Base-by-base conservation (phyloP, 2,888 invertebrate genomes). In the Netelia fuscicornis region DNA sequence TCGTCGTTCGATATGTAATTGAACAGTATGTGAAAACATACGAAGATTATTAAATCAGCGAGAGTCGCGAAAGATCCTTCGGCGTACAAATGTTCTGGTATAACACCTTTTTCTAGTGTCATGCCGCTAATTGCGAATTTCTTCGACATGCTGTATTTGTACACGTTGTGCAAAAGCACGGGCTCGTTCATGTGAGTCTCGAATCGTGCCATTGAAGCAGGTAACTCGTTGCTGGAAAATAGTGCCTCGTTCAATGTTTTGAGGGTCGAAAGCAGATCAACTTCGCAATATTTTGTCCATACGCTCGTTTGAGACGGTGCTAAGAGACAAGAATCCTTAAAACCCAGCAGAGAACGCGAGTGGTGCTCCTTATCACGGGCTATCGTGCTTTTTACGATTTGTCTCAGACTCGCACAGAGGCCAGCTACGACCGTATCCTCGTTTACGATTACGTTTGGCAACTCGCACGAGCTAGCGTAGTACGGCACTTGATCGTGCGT, bases 241-340 rank as follows among this genome's bases (percentile, higher is more conserved):
- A 88, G 20, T 89, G 87, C 20, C 48, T 68, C 25, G 56, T 88
- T 23, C 95, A 88, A 70, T 95, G 88, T n/a, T 94, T 95, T 95
- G 0, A 96, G 94, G 0, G 96, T 95, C 75, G 94, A 92, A 11
- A 97, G 95, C 62, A 98, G 94, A 91, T 98, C 97, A 2, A 97
- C 95, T 95, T 98, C 98, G 94, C 98, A 98, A 92, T 98, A 98
- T 90, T 97, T 97, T 0, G 98, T 98, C 98, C 98, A 98, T 56
- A 97, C 95, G 9, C 98, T 98, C 9, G 96, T 95, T 94, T 98
- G 98, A 37, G 97, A 96, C 75, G 98, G 97, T 1, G 98, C 97
- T 89, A 97, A 95, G 13, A 98, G 94, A 90, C 98, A 98, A 75
- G 97, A 96, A 85, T 95, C 96, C 84, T 97, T 96, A 91, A 98